phyloP scores from a whole-genome alignment of 2,888 invertebrate species.

The Chrysina gloriosa region DNA sequence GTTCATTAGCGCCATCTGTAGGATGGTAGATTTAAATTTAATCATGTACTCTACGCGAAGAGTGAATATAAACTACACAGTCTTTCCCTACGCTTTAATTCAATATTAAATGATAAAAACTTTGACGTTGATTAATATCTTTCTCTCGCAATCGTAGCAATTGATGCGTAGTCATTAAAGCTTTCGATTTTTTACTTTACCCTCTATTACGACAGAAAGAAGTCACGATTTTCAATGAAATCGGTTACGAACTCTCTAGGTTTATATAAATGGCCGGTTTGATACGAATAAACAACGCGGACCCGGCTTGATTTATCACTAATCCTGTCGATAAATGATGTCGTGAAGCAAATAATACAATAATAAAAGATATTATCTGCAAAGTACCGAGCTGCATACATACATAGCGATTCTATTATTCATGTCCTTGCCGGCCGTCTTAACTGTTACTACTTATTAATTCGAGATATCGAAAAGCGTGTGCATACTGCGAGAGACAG shows the following conservation, averaged over 20 bases:
- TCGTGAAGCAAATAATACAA: conserved; percentile 34
- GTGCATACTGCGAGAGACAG: conserved; percentile 22
- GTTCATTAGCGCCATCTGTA: no score
- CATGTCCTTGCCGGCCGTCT: conserved; percentile 36
- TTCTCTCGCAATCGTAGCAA: background rate
- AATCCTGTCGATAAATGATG: conserved; percentile 30
- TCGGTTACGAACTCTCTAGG: conserved; percentile 18
- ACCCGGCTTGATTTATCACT: conserved; percentile 22
- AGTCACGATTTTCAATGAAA: conserved; percentile 30
- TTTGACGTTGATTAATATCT: conserved; percentile 22
- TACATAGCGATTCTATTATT: conserved; percentile 21
- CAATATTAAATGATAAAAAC: background rate
- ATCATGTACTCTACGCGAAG: no score
- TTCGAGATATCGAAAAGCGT: conserved; percentile 41
- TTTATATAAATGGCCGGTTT: conserved; percentile 16
- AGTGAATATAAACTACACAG: no score
- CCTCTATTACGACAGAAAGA: conserved; percentile 3
- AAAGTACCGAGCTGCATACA: conserved; percentile 8
- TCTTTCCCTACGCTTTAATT: background rate
- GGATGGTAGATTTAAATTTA: background rate
- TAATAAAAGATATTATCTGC: conserved; percentile 31
- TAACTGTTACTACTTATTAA: conserved; percentile 39
- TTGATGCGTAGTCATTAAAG: conserved; percentile 20
- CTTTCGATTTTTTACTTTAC: conserved; percentile 9
- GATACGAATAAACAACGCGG: conserved; percentile 29